Evolutionary conservation across 2,113 vertebrate species (phyloP).

Genomic region (Oceanites oceanicus): DNA sequence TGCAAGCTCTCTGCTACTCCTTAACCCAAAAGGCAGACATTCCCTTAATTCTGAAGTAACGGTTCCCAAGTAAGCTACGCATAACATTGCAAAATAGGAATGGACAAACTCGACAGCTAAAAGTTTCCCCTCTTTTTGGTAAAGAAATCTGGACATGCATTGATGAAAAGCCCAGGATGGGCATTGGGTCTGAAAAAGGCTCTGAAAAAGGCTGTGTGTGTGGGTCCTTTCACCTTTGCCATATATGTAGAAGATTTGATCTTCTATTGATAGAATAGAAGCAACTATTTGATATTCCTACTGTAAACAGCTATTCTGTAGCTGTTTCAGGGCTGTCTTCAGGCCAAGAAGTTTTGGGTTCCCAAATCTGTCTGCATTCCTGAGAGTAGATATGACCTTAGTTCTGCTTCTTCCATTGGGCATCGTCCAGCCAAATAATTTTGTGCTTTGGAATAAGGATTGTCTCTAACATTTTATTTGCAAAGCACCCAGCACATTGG

Average conservation of each 20-base stretch:
- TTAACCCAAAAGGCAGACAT: not conserved
- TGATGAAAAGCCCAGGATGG: not conserved
- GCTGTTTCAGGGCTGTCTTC: not conserved
- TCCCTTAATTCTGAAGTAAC: not conserved
- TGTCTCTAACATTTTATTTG: not conserved
- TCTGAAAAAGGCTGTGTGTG: not conserved
- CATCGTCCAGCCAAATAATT: not conserved
- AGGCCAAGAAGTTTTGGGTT: not conserved
- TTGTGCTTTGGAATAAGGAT: not conserved
- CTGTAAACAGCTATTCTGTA: not conserved
- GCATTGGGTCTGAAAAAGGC: not conserved
- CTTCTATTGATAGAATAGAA: too few species aligned
- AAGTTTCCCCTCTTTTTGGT: not conserved
- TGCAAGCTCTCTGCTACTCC: not conserved
- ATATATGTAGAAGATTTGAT: not conserved
- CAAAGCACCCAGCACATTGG: not conserved
- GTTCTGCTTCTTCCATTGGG: not conserved
- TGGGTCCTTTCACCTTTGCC: not conserved
- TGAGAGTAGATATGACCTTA: not conserved
- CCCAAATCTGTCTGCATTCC: conserved; percentile 18
- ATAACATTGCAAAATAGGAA: not conserved
- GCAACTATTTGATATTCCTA: not conserved
- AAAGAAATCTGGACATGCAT: not conserved
- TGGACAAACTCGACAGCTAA: not conserved
- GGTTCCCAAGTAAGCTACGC: not conserved